These are phyloP conservation scores for Hemicordylus capensis DNA, from an alignment of 2,113 vertebrate species.

Conservation along the genomic window DNA sequence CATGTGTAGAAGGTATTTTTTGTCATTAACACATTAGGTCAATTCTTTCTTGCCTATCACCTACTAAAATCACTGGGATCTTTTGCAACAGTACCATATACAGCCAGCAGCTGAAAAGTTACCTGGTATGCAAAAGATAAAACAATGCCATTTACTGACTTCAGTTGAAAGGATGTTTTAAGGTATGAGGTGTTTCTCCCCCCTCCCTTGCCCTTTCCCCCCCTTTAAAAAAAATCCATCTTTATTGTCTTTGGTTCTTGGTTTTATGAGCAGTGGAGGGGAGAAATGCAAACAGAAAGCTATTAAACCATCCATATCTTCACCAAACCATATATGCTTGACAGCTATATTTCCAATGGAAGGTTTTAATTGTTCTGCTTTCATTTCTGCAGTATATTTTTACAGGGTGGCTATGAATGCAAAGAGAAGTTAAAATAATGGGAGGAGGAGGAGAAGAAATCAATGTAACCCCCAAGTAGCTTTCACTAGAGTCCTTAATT, in stretches of 20 bases:
- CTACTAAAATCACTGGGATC: not conserved
- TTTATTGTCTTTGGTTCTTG: slow-evolving; percentile 41
- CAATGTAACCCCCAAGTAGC: not conserved
- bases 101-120: not conserved
- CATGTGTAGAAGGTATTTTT: not conserved
- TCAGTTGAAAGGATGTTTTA: not conserved
- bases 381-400: slow-evolving; percentile 41
- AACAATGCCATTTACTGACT: not conserved
- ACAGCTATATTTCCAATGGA: slow-evolving; percentile 22
- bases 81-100: not conserved
- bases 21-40: not conserved
- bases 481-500: not conserved
- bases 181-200: rapidly evolving
- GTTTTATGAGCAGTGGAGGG: slow-evolving; percentile 33
- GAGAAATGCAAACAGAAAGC: slow-evolving; percentile 27
- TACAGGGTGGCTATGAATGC: slow-evolving; percentile 18
- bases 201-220: not conserved
- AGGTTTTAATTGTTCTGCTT: slow-evolving; percentile 50
- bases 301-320: slow-evolving; percentile 35
- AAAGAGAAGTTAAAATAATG: slow-evolving; percentile 18
- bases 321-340: not conserved
- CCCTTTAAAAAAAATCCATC: not conserved
- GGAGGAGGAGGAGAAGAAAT: slow-evolving; percentile 12
- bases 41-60: not conserved
- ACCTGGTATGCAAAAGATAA: not conserved